Conservation (phyloP, 37 sponge, comb jelly and placozoan genomes). For the Diacarnus erythraeanus region DNA sequence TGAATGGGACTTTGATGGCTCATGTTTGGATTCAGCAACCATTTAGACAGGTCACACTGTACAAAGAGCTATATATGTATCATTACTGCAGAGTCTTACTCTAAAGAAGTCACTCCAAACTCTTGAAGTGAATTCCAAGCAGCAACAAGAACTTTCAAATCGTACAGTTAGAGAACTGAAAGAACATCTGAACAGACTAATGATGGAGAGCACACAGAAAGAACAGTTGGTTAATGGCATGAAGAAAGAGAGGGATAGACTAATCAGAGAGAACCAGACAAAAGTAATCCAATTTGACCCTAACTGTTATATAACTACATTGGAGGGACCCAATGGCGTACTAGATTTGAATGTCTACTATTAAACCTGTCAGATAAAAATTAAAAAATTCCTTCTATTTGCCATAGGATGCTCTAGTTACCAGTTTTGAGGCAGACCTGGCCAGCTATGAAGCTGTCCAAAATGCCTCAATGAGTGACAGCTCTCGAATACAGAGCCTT, state of each 20-base stretch:
- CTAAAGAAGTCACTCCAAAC: constrained; percentile 34
- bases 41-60: background rate
- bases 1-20: background rate
- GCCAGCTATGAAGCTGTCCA: constrained; percentile 9
- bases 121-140: constrained; percentile 18
- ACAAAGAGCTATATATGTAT: background rate
- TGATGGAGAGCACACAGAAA: constrained; percentile 5
- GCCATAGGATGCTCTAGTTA: constrained; percentile 13
- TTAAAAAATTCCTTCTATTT: background rate
- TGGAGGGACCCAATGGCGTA: too few relatives aligned
- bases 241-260: constrained; percentile 26
- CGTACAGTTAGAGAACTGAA: constrained; percentile 14
- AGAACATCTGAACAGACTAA: background rate
- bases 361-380: background rate
- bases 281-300: constrained; percentile 14
- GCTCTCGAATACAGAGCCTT: background rate
- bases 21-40: too few relatives aligned
- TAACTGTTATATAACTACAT: too few relatives aligned
- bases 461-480: background rate
- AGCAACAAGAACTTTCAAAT: constrained; percentile 34
- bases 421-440: constrained; percentile 33
- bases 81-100: background rate
- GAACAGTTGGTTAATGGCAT: constrained; percentile 5
- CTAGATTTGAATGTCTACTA: background rate
- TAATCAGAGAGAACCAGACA: constrained; percentile 6